phyloP scores from a whole-genome alignment of 2,888 invertebrate genomes.

The Heliothis peltigera region DNA sequence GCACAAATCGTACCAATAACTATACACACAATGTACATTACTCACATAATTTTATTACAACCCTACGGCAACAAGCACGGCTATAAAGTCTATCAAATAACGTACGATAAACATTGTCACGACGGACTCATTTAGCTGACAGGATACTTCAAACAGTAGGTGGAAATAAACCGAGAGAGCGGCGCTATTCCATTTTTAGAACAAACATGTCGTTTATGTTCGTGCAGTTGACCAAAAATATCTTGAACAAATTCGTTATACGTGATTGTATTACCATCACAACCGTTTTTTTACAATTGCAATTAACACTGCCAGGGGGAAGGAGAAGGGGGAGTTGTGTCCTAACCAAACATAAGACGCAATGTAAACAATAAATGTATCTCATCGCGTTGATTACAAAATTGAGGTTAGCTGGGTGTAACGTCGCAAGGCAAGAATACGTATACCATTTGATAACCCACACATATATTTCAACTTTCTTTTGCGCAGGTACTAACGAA shows the following conservation, averaged over 20 bases:
- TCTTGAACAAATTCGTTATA: conserved; percentile 58
- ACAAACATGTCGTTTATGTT: conserved; percentile 71
- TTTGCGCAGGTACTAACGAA: conserved; percentile 14
- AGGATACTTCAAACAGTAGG: conserved; percentile 74
- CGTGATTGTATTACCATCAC: conserved; percentile 55
- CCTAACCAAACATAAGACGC: conserved; percentile 77
- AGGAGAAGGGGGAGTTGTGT: conserved; percentile 68
- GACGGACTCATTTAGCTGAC: conserved; percentile 73
- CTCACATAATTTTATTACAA: conserved; percentile 55
- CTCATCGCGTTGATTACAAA: conserved; percentile 60
- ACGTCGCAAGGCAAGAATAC: conserved; percentile 16
- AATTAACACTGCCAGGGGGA: conserved; percentile 73
- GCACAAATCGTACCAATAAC: conserved; percentile 60
- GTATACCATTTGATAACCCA: conserved; percentile 22
- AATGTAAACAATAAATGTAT: conserved; percentile 65
- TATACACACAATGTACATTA: conserved; percentile 29
- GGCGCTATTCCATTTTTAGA: conserved; percentile 72
- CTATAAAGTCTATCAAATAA: conserved; percentile 67
- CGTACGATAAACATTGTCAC: conserved; percentile 69
- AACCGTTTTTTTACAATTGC: conserved; percentile 66
- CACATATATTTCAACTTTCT: conserved; percentile 30
- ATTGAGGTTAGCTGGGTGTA: conserved; percentile 52
- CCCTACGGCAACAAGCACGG: conserved; percentile 49
- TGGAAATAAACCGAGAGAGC: conserved; percentile 74
- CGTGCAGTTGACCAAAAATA: conserved; percentile 68